A percentile compares a stretch with the other conserved stretches of the same genome.
These are phyloP conservation scores for Lasioglossum villosulum DNA, from an alignment of 2,888 invertebrate genomes.

Conservation along the genomic window DNA sequence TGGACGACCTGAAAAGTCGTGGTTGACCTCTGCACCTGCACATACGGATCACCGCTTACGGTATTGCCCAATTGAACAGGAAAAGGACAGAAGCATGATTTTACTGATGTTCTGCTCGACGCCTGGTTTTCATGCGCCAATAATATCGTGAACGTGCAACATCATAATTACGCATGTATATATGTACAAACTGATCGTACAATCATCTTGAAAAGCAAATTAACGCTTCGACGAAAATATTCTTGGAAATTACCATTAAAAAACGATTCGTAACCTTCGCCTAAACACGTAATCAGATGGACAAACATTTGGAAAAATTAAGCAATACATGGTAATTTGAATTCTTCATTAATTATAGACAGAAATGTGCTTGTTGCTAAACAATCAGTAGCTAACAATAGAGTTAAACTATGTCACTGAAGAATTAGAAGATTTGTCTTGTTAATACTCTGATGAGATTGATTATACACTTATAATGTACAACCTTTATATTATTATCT, in stretches of 20 bases:
- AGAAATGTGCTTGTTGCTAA: neutral
- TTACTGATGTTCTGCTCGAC: neutral
- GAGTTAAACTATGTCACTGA: neutral
- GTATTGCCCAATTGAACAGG: conserved; percentile 54
- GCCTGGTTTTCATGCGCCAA: neutral
- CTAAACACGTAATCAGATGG: neutral
- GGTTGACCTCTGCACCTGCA: conserved; percentile 48
- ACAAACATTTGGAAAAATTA: neutral
- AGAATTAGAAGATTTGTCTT: neutral
- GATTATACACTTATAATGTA: neutral
- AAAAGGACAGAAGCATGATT: conserved; percentile 33
- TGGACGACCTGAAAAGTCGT: conserved; percentile 53
- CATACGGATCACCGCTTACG: conserved; percentile 41
- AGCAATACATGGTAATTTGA: neutral
- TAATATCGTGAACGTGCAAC: neutral
- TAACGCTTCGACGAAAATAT: neutral
- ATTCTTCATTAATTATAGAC: neutral
- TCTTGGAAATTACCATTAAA: neutral
- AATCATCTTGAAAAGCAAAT: neutral
- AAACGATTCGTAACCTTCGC: neutral
- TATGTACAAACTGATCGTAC: neutral
- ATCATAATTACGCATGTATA: neutral
- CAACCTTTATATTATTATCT: neutral
- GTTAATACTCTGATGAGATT: neutral
- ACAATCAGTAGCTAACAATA: neutral